These are phyloP conservation scores for Apocrypta bakeri DNA, from an alignment of 1,140 invertebrate genomes.

Conservation along the genomic window DNA sequence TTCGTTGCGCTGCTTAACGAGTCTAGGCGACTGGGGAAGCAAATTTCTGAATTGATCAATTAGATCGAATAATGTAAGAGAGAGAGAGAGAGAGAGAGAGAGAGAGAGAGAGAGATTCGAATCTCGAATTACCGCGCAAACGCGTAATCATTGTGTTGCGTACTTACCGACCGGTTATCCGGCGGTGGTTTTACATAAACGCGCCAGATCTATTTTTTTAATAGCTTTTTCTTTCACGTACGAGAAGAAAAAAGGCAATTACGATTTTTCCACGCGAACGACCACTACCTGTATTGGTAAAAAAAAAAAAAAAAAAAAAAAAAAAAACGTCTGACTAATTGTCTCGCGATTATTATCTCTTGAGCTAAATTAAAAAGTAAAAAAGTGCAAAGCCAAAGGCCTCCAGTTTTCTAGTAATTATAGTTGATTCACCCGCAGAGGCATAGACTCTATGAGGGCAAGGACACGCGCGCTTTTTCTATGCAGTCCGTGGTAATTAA, in stretches of 20 bases:
- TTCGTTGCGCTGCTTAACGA: no score
- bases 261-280: not conserved
- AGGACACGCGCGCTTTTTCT: constrained; percentile 11
- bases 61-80: constrained; percentile 22
- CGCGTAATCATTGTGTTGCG: constrained; percentile 16
- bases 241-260: no score
- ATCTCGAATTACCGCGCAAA: not conserved
- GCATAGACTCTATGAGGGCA: not conserved
- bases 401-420: not conserved
- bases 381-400: not conserved
- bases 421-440: not conserved
- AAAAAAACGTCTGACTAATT: no score
- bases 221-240: no score
- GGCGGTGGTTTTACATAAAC: not conserved
- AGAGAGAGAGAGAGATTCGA: not conserved
- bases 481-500: not conserved
- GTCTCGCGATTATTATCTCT: not conserved
- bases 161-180: constrained; percentile 31
- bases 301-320: no score
- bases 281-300: no score
- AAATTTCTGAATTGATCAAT: constrained; percentile 32
- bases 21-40: no score
- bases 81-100: not conserved
- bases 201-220: not conserved
- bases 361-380: no score